These are phyloP conservation scores for Zoanthus sansibaricus DNA, from an alignment of 92 coral and sea anemone species.

Conservation along the genomic window DNA sequence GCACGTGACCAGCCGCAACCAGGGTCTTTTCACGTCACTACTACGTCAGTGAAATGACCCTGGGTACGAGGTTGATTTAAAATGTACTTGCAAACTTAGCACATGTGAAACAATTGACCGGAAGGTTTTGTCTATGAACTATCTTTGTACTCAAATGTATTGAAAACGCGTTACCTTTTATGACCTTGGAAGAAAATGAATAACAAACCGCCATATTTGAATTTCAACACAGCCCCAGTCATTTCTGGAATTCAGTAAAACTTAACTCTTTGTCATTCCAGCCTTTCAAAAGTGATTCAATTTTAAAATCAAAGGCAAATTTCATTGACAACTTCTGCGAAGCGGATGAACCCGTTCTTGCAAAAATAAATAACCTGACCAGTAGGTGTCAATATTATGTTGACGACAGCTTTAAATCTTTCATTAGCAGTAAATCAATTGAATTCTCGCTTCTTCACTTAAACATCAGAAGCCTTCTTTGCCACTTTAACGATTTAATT, in stretches of 20 bases:
- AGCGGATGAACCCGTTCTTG: neutral
- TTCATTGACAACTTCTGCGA: constrained; percentile 28
- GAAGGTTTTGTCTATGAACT: neutral
- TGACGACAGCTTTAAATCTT: constrained; percentile 6
- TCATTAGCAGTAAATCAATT: neutral
- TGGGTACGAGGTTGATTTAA: neutral
- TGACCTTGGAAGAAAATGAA: constrained; percentile 27
- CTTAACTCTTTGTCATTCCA: constrained; percentile 17
- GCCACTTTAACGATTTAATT: constrained; percentile 37
- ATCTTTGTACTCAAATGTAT: constrained; percentile 16
- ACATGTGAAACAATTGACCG: neutral
- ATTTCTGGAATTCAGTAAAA: constrained; percentile 28
- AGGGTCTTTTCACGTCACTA: neutral
- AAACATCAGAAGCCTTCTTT: constrained; percentile 31
- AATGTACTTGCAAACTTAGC: constrained; percentile 8
- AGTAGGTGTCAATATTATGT: constrained; percentile 16
- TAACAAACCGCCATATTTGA: constrained; percentile 22
- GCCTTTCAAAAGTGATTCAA: neutral
- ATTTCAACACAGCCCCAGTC: constrained; percentile 15
- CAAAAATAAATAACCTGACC: constrained; percentile 4
- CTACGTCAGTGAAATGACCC: too few species aligned
- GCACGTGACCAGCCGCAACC: too few species aligned
- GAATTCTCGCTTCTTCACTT: constrained; percentile 26
- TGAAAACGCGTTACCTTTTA: constrained; percentile 14
- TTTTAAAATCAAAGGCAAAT: constrained; percentile 22